Evolutionary conservation across 1,140 invertebrate genomes (phyloP).

Genomic region (Ditylenchus dipsaci): DNA sequence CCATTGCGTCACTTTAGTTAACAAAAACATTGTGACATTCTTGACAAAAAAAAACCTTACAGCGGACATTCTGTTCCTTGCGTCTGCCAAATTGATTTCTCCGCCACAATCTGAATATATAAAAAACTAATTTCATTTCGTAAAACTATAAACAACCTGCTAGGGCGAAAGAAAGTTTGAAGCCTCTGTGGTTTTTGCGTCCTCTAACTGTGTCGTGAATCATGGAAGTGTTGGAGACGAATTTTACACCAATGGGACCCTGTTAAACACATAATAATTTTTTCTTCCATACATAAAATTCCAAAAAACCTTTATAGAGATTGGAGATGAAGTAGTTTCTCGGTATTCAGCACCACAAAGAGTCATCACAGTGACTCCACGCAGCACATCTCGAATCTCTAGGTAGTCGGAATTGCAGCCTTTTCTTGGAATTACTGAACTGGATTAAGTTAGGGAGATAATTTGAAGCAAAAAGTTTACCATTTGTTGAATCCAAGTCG

Average conservation of each 20-base stretch:
- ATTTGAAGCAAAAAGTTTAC: neutral
- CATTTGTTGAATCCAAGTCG: conserved; percentile 33
- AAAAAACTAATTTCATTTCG: neutral
- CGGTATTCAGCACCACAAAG: conserved; percentile 28
- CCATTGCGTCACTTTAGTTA: no score
- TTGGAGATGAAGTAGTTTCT: conserved; percentile 8
- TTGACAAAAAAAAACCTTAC: conserved; percentile 13
- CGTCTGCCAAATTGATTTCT: conserved; percentile 35
- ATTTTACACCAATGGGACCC: conserved; percentile 46
- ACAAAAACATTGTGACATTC: no score
- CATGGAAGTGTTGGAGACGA: conserved; percentile 41
- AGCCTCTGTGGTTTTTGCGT: conserved; percentile 41
- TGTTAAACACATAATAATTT: conserved; percentile 23
- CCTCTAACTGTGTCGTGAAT: conserved; percentile 16
- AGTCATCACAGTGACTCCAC: conserved; percentile 26
- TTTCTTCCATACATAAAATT: no score
- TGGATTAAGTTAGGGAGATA: neutral
- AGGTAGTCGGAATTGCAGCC: conserved; percentile 47
- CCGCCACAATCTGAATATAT: conserved; percentile 51
- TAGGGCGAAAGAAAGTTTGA: conserved; percentile 47
- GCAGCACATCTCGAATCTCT: conserved; percentile 47
- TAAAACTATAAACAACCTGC: conserved; percentile 14
- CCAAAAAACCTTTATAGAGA: conserved; percentile 48
- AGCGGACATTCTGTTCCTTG: conserved; percentile 21
- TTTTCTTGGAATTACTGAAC: conserved; percentile 7